phyloP scores from a whole-genome alignment of 2,113 vertebrate species.

The Seriola quinqueradiata region DNA sequence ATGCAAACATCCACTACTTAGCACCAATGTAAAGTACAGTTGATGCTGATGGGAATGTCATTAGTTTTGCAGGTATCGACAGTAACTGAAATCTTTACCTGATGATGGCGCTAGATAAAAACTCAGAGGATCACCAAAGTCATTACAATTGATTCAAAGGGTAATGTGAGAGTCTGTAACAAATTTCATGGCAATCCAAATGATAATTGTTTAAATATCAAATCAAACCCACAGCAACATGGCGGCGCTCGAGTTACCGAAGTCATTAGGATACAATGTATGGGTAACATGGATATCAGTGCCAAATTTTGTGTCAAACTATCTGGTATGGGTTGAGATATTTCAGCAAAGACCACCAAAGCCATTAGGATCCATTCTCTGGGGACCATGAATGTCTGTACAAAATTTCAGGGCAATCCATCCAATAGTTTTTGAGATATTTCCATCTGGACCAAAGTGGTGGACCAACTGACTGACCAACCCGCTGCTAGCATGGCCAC shows the following conservation, averaged over 20 bases:
- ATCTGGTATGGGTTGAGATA: background rate
- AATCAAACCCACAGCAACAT: background rate
- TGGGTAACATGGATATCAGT: background rate
- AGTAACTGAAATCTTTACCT: background rate
- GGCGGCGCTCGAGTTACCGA: background rate
- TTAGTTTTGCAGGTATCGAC: background rate
- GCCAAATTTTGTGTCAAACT: background rate
- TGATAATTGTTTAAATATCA: background rate
- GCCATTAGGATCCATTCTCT: background rate
- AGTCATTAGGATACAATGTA: background rate
- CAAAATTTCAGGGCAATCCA: background rate
- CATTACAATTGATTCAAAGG: too few relatives aligned
- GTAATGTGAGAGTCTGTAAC: too few relatives aligned
- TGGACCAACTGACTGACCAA: background rate
- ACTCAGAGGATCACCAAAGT: too few relatives aligned
- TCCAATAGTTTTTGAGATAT: background rate
- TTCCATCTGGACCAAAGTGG: background rate
- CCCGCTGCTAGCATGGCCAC: too few relatives aligned
- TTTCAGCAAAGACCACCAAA: too few relatives aligned
- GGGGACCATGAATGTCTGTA: background rate
- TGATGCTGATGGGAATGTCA: background rate
- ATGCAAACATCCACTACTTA: too few relatives aligned
- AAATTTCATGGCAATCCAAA: background rate
- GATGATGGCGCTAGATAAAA: background rate
- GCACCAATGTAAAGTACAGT: background rate